Base-by-base conservation (phyloP, 2,888 invertebrate species). In the Didymodactylos carnosus region DNA sequence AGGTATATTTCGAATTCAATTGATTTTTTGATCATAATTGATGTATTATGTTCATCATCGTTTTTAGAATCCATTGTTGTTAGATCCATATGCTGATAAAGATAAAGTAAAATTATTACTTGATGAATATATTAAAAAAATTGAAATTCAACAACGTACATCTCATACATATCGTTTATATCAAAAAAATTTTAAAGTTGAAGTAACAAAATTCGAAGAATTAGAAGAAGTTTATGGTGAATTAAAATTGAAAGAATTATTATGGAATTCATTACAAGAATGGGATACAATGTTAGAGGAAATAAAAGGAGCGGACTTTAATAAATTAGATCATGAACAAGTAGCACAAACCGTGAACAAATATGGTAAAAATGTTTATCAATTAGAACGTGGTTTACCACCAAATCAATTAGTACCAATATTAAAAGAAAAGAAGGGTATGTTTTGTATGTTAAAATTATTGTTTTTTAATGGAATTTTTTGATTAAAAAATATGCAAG, bases 121-220 rank as follows among this genome's bases (percentile, higher is more conserved):
- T 8, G 86, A 87, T 10, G 87, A 87, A 3, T 84, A 92, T 0
- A 84, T 87, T 75, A 86, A 87, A 2, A 87, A 87, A 76, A 85
- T 93, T 29, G 83, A 84, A 19, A 86, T 83, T 0, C 89, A 89
- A 76, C 87, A 88, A 72, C 85, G 86, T n/a, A 85, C 86, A 75
- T 90, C 91, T 1, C 88, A 87, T 73, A 88, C 90, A 79, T 91
- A 88, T 80, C 88, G 89, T 77, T 87, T 87, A 1, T 89, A 90
- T 84, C 92, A 93, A 82, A 91, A 90, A 81, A 88, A 89, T 80
- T 91, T 92, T 79, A 89, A 89, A 86, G 87, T 92, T 77, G 91
- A 92, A 79, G 88, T 91, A 23, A 89, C 90, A 0, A 87, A 91
- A 79, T 88, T 90, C 80, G 91, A 91, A 77, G 87, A 88, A 76